A percentile compares a stretch with the other conserved stretches of the same genome.
phyloP scores from a whole-genome alignment of 2,113 vertebrate species.

The Cyanoramphus novaezelandiae region DNA sequence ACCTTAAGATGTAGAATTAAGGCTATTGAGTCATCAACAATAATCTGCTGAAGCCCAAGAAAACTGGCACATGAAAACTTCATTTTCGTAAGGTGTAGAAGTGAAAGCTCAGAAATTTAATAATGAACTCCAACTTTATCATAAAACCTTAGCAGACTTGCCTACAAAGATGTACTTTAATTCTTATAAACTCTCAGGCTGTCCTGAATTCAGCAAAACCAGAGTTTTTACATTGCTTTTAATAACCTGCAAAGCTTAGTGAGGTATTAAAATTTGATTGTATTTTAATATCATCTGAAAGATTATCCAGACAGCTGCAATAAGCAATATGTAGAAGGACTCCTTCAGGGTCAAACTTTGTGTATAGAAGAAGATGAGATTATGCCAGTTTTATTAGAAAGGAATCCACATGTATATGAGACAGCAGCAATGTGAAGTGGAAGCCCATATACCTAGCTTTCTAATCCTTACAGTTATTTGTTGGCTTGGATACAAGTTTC shows the following conservation, averaged over 20 bases:
- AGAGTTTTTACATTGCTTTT: background rate
- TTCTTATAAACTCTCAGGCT: slow-evolving; percentile 5
- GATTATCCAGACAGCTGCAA: slow-evolving; percentile 12
- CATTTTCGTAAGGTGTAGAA: background rate
- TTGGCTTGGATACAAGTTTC: background rate
- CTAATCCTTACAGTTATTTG: background rate
- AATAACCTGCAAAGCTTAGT: background rate
- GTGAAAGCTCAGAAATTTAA: background rate
- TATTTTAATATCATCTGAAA: slow-evolving; percentile 1
- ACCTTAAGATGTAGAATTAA: background rate
- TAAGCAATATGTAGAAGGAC: background rate
- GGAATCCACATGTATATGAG: background rate
- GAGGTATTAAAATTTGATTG: slow-evolving; percentile 8
- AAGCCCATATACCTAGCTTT: background rate
- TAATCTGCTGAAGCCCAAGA: background rate
- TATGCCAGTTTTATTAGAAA: background rate
- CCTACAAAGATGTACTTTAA: background rate
- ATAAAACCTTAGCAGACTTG: background rate
- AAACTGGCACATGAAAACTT: background rate
- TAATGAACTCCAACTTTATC: background rate
- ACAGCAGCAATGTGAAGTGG: background rate
- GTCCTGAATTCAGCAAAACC: background rate
- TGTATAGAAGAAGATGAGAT: background rate
- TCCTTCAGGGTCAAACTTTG: background rate
- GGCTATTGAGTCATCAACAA: background rate